Conservation (phyloP, 2,797 vertebrate species). For the Phalanger gymnotis region DNA sequence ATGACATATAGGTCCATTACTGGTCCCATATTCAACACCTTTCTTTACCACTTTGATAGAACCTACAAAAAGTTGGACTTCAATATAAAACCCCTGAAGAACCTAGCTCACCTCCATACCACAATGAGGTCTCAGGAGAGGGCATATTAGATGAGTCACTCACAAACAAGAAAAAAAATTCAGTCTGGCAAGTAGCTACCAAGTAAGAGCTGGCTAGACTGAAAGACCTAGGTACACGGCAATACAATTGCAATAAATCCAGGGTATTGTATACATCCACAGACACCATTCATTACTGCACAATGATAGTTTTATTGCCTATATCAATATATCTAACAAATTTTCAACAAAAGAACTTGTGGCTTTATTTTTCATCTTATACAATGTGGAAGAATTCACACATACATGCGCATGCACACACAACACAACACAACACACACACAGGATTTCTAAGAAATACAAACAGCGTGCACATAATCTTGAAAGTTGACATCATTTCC, state of each 20-base stretch:
- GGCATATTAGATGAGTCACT: background rate
- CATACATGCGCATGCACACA: slow-evolving; percentile 9
- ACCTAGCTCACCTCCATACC: background rate
- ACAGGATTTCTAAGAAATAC: background rate
- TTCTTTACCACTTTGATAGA: background rate
- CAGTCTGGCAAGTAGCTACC: background rate
- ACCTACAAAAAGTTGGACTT: background rate
- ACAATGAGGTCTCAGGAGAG: background rate
- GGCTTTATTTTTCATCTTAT: slow-evolving; percentile 30
- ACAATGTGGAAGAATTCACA: slow-evolving; percentile 28
- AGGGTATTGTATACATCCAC: background rate
- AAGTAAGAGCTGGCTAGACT: background rate
- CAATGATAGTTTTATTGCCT: background rate
- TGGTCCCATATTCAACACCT: background rate
- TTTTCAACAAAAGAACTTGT: slow-evolving; percentile 32
- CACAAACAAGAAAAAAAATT: background rate
- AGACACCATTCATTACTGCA: background rate
- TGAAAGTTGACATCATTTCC: background rate
- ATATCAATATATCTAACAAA: background rate
- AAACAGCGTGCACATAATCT: background rate
- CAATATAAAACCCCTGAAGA: background rate
- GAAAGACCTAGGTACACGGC: background rate
- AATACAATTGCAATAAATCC: background rate
- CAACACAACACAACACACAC: too few species aligned
- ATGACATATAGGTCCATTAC: background rate